Percentiles rank a stretch among this genome's conserved stretches.
These are phyloP conservation scores for Hemicentrotus pulcherrimus DNA, from an alignment of 35 echinoderm and acorn worm species.

Conservation along the genomic window DNA sequence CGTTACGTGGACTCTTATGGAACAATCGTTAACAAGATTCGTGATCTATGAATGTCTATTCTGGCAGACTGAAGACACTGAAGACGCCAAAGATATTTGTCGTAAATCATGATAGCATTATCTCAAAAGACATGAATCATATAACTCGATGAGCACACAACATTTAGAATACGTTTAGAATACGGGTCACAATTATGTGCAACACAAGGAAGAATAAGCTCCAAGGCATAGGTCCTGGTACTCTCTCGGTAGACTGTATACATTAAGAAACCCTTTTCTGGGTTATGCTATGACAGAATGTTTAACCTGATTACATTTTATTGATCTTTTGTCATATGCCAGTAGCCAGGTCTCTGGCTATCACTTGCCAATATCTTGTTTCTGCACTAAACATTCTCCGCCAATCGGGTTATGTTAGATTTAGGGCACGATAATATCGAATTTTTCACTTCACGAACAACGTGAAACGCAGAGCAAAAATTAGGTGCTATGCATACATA, in stretches of 20 bases:
- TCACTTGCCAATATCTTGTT: not conserved
- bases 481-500: no score
- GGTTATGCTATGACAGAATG: not conserved
- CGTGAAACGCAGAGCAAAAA: no score
- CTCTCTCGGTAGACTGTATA: not conserved
- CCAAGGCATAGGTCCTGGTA: not conserved
- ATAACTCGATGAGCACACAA: not conserved
- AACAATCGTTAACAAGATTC: no score
- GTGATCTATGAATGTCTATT: no score
- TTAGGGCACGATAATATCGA: not conserved
- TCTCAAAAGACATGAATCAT: not conserved
- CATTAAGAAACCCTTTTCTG: not conserved
- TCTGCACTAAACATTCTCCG: not conserved
- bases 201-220: not conserved
- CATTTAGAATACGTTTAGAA: not conserved
- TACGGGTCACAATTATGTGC: not conserved
- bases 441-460: not conserved
- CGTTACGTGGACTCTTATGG: no score
- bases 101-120: no score
- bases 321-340: conserved; percentile 1
- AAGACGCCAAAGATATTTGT: no score
- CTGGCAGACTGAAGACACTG: no score
- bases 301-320: conserved; percentile 14
- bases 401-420: not conserved
- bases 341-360: not conserved